Evolutionary conservation across 2,113 vertebrate genomes (phyloP).

Genomic region (Coptodon bakossiorum): DNA sequence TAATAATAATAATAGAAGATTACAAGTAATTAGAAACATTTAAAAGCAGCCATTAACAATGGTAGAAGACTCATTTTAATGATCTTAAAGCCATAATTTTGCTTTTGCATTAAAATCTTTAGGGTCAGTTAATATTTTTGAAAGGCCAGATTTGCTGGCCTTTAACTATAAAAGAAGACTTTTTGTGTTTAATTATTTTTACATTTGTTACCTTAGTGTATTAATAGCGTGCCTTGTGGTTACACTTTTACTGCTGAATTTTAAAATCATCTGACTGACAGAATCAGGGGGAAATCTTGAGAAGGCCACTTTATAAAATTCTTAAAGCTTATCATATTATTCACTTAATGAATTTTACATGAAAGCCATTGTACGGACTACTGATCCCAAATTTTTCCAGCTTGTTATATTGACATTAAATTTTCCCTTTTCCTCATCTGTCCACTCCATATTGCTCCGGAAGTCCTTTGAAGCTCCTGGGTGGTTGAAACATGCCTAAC

Average conservation of each 20-base stretch:
- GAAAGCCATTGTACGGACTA: not conserved
- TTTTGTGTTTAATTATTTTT: not conserved
- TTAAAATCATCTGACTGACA: too few species aligned
- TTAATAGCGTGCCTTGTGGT: not conserved
- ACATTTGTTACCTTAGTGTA: not conserved
- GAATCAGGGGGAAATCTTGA: not conserved
- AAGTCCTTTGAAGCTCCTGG: not conserved
- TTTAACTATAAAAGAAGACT: not conserved
- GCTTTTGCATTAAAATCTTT: not conserved
- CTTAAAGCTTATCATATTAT: not conserved
- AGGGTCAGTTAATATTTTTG: not conserved
- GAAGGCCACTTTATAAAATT: not conserved
- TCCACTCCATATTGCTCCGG: not conserved
- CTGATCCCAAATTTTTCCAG: accelerated
- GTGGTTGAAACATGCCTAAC: not conserved
- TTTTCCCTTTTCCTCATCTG: not conserved
- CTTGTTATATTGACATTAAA: not conserved
- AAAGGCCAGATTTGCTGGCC: not conserved
- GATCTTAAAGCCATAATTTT: not conserved
- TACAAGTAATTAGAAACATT: not conserved
- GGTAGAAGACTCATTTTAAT: not conserved
- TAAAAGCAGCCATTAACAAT: not conserved
- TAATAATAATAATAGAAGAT: not conserved
- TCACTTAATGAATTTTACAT: not conserved
- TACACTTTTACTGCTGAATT: too few species aligned